Percentiles rank a stretch among this genome's conserved stretches.
Evolutionary conservation across 2,888 invertebrate genomes (phyloP).

Genomic region (Idaea biselata): DNA sequence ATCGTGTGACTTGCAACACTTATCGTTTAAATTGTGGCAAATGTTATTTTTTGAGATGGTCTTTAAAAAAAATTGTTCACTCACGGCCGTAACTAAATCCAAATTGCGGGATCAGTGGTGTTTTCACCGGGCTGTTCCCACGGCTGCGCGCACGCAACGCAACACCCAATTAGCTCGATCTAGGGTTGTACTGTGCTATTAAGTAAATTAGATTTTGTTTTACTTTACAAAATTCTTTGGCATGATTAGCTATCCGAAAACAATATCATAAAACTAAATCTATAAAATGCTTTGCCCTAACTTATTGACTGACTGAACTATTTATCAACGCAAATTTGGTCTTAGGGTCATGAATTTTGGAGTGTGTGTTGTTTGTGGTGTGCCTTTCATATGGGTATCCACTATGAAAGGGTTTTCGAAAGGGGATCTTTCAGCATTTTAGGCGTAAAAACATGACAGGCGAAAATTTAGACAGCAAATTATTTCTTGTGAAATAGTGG

Average conservation of each 20-base stretch:
- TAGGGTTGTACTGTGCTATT: slow-evolving; percentile 22
- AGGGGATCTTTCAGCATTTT: too few relatives aligned
- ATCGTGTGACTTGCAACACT: slow-evolving; percentile 29
- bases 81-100: slow-evolving; percentile 59
- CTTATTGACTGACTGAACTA: too few relatives aligned
- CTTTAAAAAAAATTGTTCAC: slow-evolving; percentile 12
- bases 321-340: too few relatives aligned
- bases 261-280: too few relatives aligned
- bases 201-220: slow-evolving; percentile 21
- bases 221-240: background rate
- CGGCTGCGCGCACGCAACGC: slow-evolving; percentile 67
- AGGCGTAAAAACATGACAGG: too few relatives aligned
- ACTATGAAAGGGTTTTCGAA: too few relatives aligned
- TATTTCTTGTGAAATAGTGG: too few relatives aligned
- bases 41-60: slow-evolving; percentile 13
- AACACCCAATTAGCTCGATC: slow-evolving; percentile 46
- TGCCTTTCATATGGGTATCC: too few relatives aligned
- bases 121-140: slow-evolving; percentile 68
- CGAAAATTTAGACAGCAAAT: too few relatives aligned
- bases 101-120: slow-evolving; percentile 56
- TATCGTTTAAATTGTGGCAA: slow-evolving; percentile 25
- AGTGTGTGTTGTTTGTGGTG: too few relatives aligned
- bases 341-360: too few relatives aligned
- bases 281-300: too few relatives aligned
- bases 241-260: background rate